phyloP scores from a whole-genome alignment of 1,140 invertebrate genomes.

The Heliconius himera region DNA sequence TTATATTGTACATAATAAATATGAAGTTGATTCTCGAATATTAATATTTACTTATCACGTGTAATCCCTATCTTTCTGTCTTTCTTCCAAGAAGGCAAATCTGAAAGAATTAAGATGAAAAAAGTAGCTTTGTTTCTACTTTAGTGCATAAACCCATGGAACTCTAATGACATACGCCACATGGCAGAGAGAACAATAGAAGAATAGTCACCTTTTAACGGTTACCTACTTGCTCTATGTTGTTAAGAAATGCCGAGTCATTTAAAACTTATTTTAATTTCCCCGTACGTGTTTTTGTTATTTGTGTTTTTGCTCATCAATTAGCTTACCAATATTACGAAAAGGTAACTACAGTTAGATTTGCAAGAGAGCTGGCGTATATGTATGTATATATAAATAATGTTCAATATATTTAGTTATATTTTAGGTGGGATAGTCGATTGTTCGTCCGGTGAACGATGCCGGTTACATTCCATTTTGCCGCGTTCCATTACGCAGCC shows the following conservation, averaged over 20 bases:
- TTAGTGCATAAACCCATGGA: background rate
- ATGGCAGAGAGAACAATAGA: background rate
- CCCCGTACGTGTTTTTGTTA: background rate
- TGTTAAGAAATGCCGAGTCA: background rate
- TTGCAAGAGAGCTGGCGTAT: background rate
- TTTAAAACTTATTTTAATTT: background rate
- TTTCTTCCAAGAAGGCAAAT: conserved; percentile 1
- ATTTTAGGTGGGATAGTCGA: conserved; percentile 49
- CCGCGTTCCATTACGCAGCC: conserved; percentile 71
- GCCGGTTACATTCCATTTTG: conserved; percentile 73
- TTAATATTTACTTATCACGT: too few relatives aligned
- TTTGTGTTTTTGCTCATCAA: too few relatives aligned
- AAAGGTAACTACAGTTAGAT: background rate
- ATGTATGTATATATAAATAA: conserved; percentile 11
- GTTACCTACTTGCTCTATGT: background rate
- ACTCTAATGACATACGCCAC: conserved; percentile 5
- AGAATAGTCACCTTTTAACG: conserved; percentile 2
- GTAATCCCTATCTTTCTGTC: too few relatives aligned
- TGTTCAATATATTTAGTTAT: conserved; percentile 36
- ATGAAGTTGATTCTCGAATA: too few relatives aligned
- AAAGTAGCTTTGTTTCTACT: conserved; percentile 7
- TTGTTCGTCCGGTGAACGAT: conserved; percentile 57
- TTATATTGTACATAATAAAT: too few relatives aligned
- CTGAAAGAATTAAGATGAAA: background rate
- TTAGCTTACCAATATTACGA: background rate